phyloP scores from a whole-genome alignment of 2,113 vertebrate species.

The Dryoscopus gambensis region DNA sequence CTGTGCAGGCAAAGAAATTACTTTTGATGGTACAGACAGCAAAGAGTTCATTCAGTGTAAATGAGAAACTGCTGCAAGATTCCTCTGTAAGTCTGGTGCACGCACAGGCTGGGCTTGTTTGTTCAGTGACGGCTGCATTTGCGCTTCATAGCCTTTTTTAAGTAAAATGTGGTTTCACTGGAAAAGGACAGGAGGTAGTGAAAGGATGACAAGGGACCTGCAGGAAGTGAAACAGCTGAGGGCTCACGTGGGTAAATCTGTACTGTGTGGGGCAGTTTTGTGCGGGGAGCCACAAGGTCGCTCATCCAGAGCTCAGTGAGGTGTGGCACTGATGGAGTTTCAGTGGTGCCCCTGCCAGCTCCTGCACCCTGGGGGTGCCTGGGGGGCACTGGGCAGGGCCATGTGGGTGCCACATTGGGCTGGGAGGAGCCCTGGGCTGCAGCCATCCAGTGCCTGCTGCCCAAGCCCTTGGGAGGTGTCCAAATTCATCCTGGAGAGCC shows the following conservation, averaged over 20 bases:
- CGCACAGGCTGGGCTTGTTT: not conserved
- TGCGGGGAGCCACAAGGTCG: not conserved
- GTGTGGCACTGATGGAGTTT: not conserved
- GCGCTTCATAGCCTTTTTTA: not conserved
- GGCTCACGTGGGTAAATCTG: not conserved
- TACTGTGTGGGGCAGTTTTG: not conserved
- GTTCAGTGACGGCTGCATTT: not conserved
- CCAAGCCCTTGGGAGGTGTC: not conserved
- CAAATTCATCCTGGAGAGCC: not conserved
- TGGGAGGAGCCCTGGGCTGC: not conserved
- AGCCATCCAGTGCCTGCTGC: not conserved
- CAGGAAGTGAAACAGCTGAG: not conserved
- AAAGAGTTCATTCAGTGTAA: not conserved
- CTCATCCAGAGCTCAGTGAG: not conserved
- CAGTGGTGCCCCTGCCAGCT: not conserved
- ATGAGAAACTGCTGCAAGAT: not conserved
- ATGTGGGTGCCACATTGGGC: accelerated
- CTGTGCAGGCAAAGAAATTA: not conserved
- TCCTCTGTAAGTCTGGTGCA: not conserved
- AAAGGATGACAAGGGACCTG: not conserved
- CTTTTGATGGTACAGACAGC: not conserved
- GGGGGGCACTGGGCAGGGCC: not conserved
- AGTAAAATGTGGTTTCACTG: not conserved
- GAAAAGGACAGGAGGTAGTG: not conserved
- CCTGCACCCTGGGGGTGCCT: not conserved